Conservation (phyloP, 1,140 invertebrate species). For the Achroia grisella region DNA sequence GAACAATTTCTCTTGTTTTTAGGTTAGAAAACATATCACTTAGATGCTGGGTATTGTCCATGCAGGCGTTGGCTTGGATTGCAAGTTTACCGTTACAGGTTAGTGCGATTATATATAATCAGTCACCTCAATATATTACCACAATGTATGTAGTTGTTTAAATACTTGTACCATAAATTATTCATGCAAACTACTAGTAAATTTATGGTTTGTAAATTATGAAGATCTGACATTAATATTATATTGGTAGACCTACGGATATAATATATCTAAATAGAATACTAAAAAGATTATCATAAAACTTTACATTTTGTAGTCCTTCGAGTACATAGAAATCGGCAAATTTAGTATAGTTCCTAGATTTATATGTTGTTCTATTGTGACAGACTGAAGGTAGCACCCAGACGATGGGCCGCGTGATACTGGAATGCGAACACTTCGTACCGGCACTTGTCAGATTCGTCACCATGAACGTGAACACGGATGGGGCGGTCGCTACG, state of each 20-base stretch:
- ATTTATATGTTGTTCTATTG: neutral
- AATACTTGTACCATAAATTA: no score
- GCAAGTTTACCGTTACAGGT: constrained; percentile 57
- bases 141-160: no score
- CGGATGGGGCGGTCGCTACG: constrained; percentile 42
- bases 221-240: no score
- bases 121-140: neutral
- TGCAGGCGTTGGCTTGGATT: constrained; percentile 69
- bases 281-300: no score
- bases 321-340: no score
- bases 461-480: constrained; percentile 50
- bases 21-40: constrained; percentile 64
- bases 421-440: constrained; percentile 58
- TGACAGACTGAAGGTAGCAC: constrained; percentile 46
- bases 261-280: no score
- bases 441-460: constrained; percentile 61
- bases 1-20: constrained; percentile 25
- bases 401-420: constrained; percentile 59
- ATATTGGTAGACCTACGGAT: no score
- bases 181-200: no score
- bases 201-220: no score
- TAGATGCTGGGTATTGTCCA: constrained; percentile 66
- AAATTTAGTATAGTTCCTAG: no score
- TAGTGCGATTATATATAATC: constrained; percentile 6
- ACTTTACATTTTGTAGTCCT: no score